phyloP scores from a whole-genome alignment of 2,797 vertebrate genomes.

The Syngnathus acus region DNA sequence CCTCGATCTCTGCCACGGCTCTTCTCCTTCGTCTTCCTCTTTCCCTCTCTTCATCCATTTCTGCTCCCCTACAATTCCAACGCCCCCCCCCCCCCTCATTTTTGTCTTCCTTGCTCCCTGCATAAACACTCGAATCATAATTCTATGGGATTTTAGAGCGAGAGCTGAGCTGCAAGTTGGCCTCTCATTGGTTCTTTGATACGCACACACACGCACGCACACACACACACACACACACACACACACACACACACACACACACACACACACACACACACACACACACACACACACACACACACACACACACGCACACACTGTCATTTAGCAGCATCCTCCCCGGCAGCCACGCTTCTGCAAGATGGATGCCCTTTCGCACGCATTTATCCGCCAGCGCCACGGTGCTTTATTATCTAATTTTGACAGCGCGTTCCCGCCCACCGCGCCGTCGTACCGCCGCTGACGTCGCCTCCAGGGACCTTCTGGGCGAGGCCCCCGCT shows the following conservation, averaged over 20 bases:
- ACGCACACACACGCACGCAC: slow-evolving; percentile 18
- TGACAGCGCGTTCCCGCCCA: slow-evolving; percentile 71
- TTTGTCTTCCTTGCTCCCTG: slow-evolving; percentile 13
- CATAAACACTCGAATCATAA: slow-evolving; percentile 37
- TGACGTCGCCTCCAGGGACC: slow-evolving; percentile 66
- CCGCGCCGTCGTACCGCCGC: slow-evolving; percentile 56
- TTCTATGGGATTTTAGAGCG: slow-evolving; percentile 35
- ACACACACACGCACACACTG: slow-evolving; percentile 38
- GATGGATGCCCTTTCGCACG: slow-evolving; percentile 72
- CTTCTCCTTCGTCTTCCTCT: slow-evolving; percentile 1
- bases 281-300: slow-evolving; percentile 26
- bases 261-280: slow-evolving; percentile 16
- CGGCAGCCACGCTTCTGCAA: slow-evolving; percentile 60
- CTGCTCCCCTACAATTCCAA: background rate
- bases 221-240: slow-evolving; percentile 26
- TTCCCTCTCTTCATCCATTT: slow-evolving; percentile 5
- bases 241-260: slow-evolving; percentile 29
- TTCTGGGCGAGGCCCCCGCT: slow-evolving; percentile 68
- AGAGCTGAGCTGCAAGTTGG: slow-evolving; percentile 34
- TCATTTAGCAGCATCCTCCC: slow-evolving; percentile 71
- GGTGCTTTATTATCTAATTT: slow-evolving; percentile 78
- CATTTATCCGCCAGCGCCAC: slow-evolving; percentile 65
- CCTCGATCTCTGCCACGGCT: slow-evolving; percentile 17
- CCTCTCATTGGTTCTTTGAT: slow-evolving; percentile 30
- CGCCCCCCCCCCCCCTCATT: background rate